phyloP scores from a whole-genome alignment of 2,888 invertebrate genomes.

The Stomorhina lunata region DNA sequence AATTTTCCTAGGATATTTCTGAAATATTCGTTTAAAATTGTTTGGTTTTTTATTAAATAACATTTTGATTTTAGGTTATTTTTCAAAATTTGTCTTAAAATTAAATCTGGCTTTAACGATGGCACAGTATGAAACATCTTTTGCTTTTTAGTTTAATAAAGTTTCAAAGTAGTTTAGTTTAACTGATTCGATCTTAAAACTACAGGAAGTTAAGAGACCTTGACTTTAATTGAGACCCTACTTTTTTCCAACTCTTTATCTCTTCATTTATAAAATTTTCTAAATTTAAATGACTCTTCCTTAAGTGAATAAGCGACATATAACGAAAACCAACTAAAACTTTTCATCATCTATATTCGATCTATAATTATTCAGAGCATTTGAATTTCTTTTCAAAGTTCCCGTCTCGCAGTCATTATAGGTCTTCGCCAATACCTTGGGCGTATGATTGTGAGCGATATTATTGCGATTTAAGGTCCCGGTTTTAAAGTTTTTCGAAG shows the following conservation, averaged over 20 bases:
- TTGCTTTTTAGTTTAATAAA: constrained; percentile 3
- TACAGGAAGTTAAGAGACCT: neutral
- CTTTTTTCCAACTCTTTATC: neutral
- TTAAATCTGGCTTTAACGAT: constrained; percentile 60
- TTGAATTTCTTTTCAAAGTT: constrained; percentile 87
- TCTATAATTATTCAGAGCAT: constrained; percentile 83
- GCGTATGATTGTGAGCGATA: constrained; percentile 83
- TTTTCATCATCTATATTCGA: constrained; percentile 79
- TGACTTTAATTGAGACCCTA: neutral
- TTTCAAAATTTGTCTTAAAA: constrained; percentile 23
- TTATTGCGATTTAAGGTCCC: constrained; percentile 82
- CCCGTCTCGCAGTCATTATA: constrained; percentile 89
- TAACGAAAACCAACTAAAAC: constrained; percentile 71
- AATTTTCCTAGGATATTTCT: neutral
- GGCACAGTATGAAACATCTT: constrained; percentile 63
- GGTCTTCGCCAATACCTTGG: constrained; percentile 86
- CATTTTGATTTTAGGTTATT: neutral
- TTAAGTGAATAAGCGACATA: neutral
- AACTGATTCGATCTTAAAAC: constrained; percentile 1
- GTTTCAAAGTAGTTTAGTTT: constrained; percentile 20
- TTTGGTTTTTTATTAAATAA: neutral
- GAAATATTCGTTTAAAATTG: neutral
- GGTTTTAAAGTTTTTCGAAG: constrained; percentile 73
- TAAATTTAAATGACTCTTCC: constrained; percentile 36
- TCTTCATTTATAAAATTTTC: neutral